A percentile compares a stretch with the other conserved stretches of the same genome.
phyloP scores from a whole-genome alignment of 2,797 vertebrate species.

The Gorsachius magnificus region DNA sequence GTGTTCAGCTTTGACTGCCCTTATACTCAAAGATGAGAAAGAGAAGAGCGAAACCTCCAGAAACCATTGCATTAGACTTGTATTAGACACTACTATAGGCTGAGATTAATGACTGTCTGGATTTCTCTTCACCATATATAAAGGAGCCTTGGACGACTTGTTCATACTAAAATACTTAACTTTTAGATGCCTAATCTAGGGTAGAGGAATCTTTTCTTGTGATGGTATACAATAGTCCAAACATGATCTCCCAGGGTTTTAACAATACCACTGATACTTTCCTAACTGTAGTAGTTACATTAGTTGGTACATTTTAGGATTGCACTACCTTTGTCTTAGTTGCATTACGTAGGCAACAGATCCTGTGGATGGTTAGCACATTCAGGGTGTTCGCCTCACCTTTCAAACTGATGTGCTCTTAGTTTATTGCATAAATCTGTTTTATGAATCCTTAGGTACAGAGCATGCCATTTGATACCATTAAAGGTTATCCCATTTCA shows the following conservation, averaged over 20 bases:
- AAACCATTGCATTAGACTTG: neutral
- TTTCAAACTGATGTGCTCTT: neutral
- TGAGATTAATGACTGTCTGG: neutral
- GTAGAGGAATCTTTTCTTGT: neutral
- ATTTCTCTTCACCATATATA: neutral
- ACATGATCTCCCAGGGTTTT: neutral
- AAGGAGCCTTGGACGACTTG: neutral
- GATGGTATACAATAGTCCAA: neutral
- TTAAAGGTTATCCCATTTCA: neutral
- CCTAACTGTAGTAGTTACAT: neutral
- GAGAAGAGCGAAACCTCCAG: neutral
- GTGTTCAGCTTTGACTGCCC: neutral
- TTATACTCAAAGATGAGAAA: neutral
- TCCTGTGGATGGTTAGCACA: neutral
- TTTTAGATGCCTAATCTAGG: neutral
- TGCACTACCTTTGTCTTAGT: neutral
- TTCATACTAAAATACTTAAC: neutral
- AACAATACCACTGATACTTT: neutral
- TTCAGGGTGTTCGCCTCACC: neutral
- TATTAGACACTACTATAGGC: neutral
- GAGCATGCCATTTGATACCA: neutral
- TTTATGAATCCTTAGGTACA: slow-evolving; percentile 11
- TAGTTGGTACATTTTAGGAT: neutral
- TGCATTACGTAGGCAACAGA: neutral
- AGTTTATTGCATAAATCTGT: slow-evolving; percentile 26